Percentiles rank a stretch among this genome's conserved stretches.
Evolutionary conservation across 2,113 vertebrate genomes (phyloP).

Genomic region (Donacobius atricapilla): DNA sequence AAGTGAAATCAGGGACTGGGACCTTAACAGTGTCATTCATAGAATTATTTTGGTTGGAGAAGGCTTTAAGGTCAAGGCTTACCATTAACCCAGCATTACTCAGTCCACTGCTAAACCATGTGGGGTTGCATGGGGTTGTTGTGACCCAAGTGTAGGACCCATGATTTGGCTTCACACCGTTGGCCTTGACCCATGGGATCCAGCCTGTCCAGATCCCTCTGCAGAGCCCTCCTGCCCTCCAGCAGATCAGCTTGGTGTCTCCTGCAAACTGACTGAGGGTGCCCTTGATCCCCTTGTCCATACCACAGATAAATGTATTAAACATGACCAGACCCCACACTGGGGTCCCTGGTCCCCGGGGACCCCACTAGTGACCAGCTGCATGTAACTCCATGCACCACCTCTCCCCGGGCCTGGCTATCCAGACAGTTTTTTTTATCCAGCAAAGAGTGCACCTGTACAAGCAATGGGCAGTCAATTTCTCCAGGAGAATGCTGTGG

Average conservation of each 20-base stretch:
- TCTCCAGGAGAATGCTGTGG: neutral
- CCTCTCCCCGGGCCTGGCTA: neutral
- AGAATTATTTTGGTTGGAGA: neutral
- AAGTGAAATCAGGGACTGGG: neutral
- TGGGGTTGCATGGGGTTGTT: neutral
- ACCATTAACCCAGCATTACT: neutral
- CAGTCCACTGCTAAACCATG: neutral
- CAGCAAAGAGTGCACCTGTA: neutral
- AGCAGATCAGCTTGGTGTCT: neutral
- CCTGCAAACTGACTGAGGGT: neutral
- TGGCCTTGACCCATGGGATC: neutral
- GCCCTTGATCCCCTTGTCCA: neutral
- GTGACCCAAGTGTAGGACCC: neutral
- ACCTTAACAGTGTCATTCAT: neutral
- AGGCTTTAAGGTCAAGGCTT: neutral
- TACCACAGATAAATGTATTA: neutral
- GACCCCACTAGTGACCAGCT: neutral
- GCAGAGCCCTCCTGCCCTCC: neutral
- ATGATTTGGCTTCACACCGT: neutral
- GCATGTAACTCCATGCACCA: neutral
- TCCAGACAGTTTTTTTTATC: neutral
- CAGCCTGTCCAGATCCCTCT: neutral
- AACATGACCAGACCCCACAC: no score
- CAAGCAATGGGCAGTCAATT: neutral
- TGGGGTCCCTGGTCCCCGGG: neutral